A percentile compares a stretch with the other conserved stretches of the same genome.
Evolutionary conservation across 2,113 vertebrate species (phyloP).

Genomic region (Paralichthys olivaceus): DNA sequence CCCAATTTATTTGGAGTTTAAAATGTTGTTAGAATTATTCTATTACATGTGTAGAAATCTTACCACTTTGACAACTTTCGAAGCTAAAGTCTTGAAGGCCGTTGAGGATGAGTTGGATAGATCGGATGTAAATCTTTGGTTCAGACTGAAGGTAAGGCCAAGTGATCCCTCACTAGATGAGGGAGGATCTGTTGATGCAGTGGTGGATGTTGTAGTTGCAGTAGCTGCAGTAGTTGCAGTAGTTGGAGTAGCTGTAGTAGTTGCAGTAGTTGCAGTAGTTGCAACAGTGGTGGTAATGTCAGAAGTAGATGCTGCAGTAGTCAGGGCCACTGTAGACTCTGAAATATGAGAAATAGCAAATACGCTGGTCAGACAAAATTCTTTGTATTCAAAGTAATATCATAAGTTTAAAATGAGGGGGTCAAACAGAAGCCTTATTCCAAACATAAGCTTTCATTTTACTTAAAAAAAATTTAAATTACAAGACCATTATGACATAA

Average conservation of each 20-base stretch:
- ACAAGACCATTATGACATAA: too few relatives aligned
- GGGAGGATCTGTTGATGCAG: constrained; percentile 46
- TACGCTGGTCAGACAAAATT: not conserved
- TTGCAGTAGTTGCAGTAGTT: not conserved
- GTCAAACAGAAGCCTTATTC: not conserved
- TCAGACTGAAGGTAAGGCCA: constrained; percentile 40
- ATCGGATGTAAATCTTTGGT: constrained; percentile 20
- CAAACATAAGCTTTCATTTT: too few relatives aligned
- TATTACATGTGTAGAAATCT: not conserved
- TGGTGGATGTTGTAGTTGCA: not conserved
- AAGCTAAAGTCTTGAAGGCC: constrained; percentile 22
- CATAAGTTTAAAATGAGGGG: too few relatives aligned
- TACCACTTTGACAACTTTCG: constrained; percentile 44
- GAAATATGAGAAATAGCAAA: constrained; percentile 44
- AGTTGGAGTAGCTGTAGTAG: not conserved
- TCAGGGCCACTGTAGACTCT: constrained; percentile 49
- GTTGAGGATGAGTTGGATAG: not conserved
- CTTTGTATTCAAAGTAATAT: not conserved
- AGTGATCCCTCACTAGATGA: constrained; percentile 35
- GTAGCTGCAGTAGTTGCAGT: not conserved
- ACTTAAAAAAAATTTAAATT: too few relatives aligned
- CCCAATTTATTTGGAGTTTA: too few relatives aligned
- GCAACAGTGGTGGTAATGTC: not conserved
- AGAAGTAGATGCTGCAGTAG: too few relatives aligned
- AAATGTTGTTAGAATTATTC: not conserved